Percentiles rank a stretch among this genome's conserved stretches.
Conservation (phyloP, 1,140 invertebrate species). For the Heliconius eleuchia region DNA sequence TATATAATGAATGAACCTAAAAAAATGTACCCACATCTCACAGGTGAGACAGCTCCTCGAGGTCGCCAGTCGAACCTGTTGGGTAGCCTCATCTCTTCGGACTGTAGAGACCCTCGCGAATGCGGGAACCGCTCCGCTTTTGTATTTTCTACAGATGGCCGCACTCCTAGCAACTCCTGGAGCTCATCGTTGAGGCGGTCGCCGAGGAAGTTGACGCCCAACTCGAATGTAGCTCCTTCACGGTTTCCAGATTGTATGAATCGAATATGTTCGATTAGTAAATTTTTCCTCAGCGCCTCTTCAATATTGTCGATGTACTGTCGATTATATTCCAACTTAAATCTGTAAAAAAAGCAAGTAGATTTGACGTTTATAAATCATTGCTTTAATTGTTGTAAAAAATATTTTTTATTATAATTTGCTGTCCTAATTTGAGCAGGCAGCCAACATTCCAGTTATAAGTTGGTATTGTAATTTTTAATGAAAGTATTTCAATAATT, state of each 20-base stretch:
- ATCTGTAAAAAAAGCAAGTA: conserved; percentile 40
- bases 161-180: conserved; percentile 42
- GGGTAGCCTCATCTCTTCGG: conserved; percentile 36
- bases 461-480: too few species aligned
- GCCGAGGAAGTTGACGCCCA: conserved; percentile 51
- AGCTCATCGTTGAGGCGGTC: conserved; percentile 55
- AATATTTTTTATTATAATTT: too few species aligned
- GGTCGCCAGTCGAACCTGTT: conserved; percentile 61
- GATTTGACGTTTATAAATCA: too few species aligned
- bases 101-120: conserved; percentile 29
- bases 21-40: conserved; percentile 42
- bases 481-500: too few species aligned
- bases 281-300: conserved; percentile 59
- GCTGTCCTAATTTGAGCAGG: too few species aligned
- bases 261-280: conserved; percentile 52
- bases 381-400: too few species aligned
- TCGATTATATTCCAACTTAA: conserved; percentile 46
- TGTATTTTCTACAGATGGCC: conserved; percentile 27
- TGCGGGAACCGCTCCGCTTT: conserved; percentile 50
- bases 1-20: not conserved
- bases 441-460: too few species aligned
- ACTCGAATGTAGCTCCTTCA: conserved; percentile 48
- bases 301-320: conserved; percentile 53
- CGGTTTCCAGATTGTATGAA: conserved; percentile 59
- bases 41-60: conserved; percentile 55